These are phyloP conservation scores for Saguinus imperator DNA, from an alignment of 2,113 vertebrate species.

Conservation along the genomic window DNA sequence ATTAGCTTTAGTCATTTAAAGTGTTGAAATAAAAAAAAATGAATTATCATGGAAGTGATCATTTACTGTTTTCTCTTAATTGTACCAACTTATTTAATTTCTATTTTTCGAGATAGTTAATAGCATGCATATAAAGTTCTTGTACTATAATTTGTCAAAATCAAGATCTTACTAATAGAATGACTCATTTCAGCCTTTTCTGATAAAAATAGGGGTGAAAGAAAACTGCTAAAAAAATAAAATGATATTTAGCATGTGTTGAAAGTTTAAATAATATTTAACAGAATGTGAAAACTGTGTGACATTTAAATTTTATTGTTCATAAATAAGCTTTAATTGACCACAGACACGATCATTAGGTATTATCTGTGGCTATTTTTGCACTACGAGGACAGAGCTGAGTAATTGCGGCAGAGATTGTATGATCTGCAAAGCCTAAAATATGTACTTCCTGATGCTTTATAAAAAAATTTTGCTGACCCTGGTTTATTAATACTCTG, in stretches of 20 bases:
- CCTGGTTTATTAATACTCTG: not conserved
- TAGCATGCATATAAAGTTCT: not conserved
- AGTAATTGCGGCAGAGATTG: not conserved
- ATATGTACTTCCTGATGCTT: not conserved
- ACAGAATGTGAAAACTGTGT: not conserved
- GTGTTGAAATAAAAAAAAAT: conserved; percentile 8
- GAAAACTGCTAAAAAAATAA: conserved; percentile 10
- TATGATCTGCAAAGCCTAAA: not conserved
- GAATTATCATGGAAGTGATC: conserved; percentile 8
- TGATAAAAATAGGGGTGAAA: not conserved
- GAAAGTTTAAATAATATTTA: conserved; percentile 25
- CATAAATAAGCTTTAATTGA: conserved; percentile 17
- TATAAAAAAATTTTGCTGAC: not conserved
- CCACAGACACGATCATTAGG: not conserved
- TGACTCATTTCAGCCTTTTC: conserved; percentile 3
- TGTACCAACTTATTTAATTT: conserved; percentile 48
- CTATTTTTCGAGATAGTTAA: not conserved
- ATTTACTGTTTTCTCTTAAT: conserved; percentile 41
- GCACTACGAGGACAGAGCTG: not conserved
- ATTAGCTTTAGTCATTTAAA: conserved; percentile 9
- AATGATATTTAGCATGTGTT: not conserved
- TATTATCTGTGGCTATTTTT: not conserved
- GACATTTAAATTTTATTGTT: conserved; percentile 3
- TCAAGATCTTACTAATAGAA: conserved; percentile 6
- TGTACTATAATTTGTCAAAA: conserved; percentile 19